A percentile compares a stretch with the other conserved stretches of the same genome.
These are phyloP conservation scores for Ageneiosus marmoratus DNA, from an alignment of 2,113 vertebrate genomes.

Conservation along the genomic window DNA sequence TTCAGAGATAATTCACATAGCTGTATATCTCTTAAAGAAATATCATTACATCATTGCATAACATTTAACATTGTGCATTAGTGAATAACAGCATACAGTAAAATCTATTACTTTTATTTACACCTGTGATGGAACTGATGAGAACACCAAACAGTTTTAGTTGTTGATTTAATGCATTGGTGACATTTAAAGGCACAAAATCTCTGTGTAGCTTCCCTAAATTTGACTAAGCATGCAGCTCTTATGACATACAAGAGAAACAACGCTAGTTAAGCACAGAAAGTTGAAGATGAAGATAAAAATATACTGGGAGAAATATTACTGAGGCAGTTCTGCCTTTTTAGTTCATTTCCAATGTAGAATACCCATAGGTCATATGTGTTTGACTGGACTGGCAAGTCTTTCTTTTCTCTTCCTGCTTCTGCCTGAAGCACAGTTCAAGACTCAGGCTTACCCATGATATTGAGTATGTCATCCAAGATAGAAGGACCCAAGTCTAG, in stretches of 20 bases:
- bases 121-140: conserved; percentile 46
- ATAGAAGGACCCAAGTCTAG: conserved; percentile 96
- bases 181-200: conserved; percentile 66
- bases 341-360: conserved; percentile 64
- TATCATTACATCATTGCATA: conserved; percentile 35
- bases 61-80: conserved; percentile 42
- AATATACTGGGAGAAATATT: conserved; percentile 62
- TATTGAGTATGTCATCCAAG: conserved; percentile 95
- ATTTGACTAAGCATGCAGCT: conserved; percentile 69
- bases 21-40: conserved; percentile 51
- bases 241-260: conserved; percentile 62
- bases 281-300: conserved; percentile 61
- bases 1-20: conserved; percentile 59
- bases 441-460: conserved; percentile 86
- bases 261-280: conserved; percentile 42
- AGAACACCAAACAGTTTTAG: conserved; percentile 52
- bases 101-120: conserved; percentile 35
- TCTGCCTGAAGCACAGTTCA: conserved; percentile 60
- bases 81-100: conserved; percentile 50
- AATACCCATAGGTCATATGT: conserved; percentile 57
- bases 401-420: conserved; percentile 60
- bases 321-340: conserved; percentile 62
- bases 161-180: conserved; percentile 49
- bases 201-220: conserved; percentile 58
- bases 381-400: conserved; percentile 62